A percentile compares a stretch with the other conserved stretches of the same genome.
Conservation (phyloP, 2,113 vertebrate genomes). For the Theristicus caerulescens region DNA sequence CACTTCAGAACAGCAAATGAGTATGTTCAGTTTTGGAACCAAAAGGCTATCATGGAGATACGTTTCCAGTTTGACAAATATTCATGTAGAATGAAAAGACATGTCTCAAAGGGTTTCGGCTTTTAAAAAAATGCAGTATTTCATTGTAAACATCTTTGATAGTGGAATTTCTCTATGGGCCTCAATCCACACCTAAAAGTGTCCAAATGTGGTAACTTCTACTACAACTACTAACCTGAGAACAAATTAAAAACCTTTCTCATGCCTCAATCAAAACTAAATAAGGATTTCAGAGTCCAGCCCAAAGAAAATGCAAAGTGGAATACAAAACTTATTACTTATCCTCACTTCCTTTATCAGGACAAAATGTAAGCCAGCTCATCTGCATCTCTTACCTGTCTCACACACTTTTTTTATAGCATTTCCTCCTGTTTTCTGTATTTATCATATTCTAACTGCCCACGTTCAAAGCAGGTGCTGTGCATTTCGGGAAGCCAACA, state of each 20-base stretch:
- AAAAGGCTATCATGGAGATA: not conserved
- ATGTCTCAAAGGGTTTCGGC: not conserved
- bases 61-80: not conserved
- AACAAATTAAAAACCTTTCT: not conserved
- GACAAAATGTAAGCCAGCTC: not conserved
- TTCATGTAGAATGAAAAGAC: not conserved
- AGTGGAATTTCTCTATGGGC: not conserved
- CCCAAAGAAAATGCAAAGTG: not conserved
- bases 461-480: accelerated
- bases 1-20: not conserved
- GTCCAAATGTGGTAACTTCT: not conserved
- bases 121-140: not conserved
- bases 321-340: not conserved
- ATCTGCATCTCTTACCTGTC: not conserved
- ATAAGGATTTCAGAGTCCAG: not conserved
- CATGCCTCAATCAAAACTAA: not conserved
- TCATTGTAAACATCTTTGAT: not conserved
- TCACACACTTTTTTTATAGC: not conserved
- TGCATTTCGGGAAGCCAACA: not conserved
- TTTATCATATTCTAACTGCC: not conserved
- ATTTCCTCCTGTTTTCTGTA: not conserved
- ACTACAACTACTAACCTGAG: not conserved
- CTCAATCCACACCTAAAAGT: not conserved
- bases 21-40: not conserved
- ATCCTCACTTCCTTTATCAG: not conserved